Base-by-base conservation (phyloP, 1,140 invertebrate genomes). In the Chlorops oryzae region DNA sequence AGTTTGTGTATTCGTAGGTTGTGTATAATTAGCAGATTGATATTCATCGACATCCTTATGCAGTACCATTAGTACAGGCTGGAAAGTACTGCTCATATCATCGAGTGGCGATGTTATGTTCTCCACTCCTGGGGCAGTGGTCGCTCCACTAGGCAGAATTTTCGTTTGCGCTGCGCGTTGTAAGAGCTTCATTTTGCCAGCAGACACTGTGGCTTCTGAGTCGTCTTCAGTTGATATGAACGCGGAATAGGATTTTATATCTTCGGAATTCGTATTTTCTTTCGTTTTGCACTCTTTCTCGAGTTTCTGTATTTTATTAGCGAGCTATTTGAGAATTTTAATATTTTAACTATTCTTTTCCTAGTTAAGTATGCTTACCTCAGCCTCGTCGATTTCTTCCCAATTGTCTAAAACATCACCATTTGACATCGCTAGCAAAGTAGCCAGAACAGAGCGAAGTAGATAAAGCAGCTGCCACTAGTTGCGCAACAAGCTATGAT, bases 341-440 rank as follows among this genome's bases (percentile, higher is more conserved):
- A n/a, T n/a, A n/a, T n/a, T n/a, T n/a, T n/a, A 44, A 50, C 17
- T 37, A 37, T 23, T 32, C 25, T 32, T 41, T 21, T n/a, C 23
- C 10, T 25, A 32, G 39, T 47, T 32, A 2, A 27, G 24, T 41
- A 42, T 56, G 52, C 73, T 75, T 69, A 83, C 82, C 70, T 76
- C 78, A 42, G 78, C 81, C 71, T 87, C 86, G 62, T 86, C 85
- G 74, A 88, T 84, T 75, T 88, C 84, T 76, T 90, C 87, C 87
- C 87, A 90, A 76, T 81, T 87, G 73, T 88, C 86, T 61, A 81
- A 77, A 64, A 83, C 78, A 60, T 82, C 80, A 58, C 75, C 74
- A 52, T 73, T 64, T 54, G 76, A 77, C 75, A 77, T 77, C 61
- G 63, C 63, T 56, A 42, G n/a, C n/a, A n/a, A n/a, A n/a, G n/a